Base-by-base conservation (phyloP, 1,140 invertebrate species). In the Atta colombica region DNA sequence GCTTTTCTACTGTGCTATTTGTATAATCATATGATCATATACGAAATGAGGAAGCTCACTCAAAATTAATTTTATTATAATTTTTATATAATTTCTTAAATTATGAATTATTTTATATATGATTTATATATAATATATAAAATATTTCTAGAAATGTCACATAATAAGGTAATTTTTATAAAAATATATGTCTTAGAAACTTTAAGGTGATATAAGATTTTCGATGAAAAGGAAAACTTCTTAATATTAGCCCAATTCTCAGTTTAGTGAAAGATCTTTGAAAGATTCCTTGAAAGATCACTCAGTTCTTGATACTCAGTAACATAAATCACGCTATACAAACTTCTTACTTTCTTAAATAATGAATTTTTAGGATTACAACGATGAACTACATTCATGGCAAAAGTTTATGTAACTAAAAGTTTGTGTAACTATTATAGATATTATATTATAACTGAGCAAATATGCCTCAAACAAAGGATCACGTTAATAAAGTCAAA, bases 261-360 rank as follows among this genome's bases (percentile, higher is more conserved):
- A 45, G 39, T 45, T 45, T 8, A 45, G 39, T 45, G 10, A 45
- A 45, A 45, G 39, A 45, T 45, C 39, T 2, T 12, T 45, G 39
- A 45, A 45, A 45, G 39, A 39, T 55, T 53, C 14, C 51, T 61
- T 68, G 28, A 80, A 68, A 31, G 61, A 25, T 55, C 8, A 10
- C 10, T 69, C 14, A 69, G 31, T 3, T 16, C 16, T 18, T 58
- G 14, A 69, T 69, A 25, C 55, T 80, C 14, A 14, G 14, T n/a
- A n/a, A 68, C 31, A 12, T 35, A 65, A 35, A n/a, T 7, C 49
- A 21, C n/a, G 31, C 1, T 31, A 45, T 35, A 55, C 16, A 68
- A 63, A 45, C 77, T 68, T 68, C 31, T 80, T 53, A 66, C 28
- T 68, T 51, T 39, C n/a, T 55, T 16, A 81, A 39, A 58, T 69